Evolutionary conservation across 2,797 vertebrate genomes (phyloP).

Genomic region (Luscinia megarhynchos): DNA sequence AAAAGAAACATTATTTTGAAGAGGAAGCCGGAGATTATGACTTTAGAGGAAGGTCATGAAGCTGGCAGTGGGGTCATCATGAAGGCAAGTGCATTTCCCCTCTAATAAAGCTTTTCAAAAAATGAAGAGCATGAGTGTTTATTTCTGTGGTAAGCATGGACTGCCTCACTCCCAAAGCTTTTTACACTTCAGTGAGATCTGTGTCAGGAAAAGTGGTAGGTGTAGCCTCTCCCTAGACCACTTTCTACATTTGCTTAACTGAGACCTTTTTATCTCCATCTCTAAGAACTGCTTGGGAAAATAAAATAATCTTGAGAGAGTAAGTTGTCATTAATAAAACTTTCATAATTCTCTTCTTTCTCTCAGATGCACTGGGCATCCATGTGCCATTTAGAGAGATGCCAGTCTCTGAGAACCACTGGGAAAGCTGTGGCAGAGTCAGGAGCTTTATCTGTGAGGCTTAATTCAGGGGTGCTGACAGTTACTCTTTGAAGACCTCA

Average conservation of each 20-base stretch:
- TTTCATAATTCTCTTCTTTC: background rate
- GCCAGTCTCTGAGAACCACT: background rate
- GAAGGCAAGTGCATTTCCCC: background rate
- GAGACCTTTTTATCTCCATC: background rate
- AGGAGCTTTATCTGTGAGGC: background rate
- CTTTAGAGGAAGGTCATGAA: background rate
- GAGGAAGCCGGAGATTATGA: background rate
- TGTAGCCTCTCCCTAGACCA: background rate
- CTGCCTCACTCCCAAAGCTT: background rate
- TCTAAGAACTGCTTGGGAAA: background rate
- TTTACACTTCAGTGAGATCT: background rate
- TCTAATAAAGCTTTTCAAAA: background rate
- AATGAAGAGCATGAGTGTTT: rapidly evolving
- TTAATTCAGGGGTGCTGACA: background rate
- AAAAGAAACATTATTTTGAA: background rate
- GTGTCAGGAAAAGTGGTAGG: background rate
- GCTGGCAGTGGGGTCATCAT: background rate
- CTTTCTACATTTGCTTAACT: background rate
- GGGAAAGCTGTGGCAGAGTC: background rate
- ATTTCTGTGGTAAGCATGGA: background rate
- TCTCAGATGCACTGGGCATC: background rate
- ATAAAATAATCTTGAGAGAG: background rate
- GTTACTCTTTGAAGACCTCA: background rate
- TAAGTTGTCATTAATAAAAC: background rate
- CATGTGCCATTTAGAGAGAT: conserved; percentile 2